Conservation (phyloP, 2,797 vertebrate genomes). For the Sciurus carolinensis region DNA sequence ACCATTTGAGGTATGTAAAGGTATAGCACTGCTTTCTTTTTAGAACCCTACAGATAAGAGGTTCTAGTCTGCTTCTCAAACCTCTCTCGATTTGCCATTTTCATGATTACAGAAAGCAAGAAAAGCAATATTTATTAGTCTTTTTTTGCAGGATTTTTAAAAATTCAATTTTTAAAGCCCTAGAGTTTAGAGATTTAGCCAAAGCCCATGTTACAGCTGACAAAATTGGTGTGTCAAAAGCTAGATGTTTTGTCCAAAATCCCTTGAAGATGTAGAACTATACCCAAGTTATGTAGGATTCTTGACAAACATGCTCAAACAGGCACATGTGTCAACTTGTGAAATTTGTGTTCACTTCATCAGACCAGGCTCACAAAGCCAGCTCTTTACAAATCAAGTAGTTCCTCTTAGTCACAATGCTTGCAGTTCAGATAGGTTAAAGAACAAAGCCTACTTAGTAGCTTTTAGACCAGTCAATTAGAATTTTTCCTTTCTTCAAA, state of each 20-base stretch:
- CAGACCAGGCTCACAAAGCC: slow-evolving; percentile 63
- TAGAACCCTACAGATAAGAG: neutral
- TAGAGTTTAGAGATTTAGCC: neutral
- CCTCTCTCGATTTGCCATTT: slow-evolving; percentile 48
- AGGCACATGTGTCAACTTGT: slow-evolving; percentile 36
- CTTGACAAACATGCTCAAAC: slow-evolving; percentile 54
- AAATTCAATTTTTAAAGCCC: slow-evolving; percentile 6
- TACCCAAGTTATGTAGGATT: neutral
- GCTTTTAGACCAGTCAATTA: neutral
- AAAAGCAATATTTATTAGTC: neutral
- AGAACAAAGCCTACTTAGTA: neutral
- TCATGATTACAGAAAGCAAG: neutral
- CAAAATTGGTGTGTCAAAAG: neutral
- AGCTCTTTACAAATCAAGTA: slow-evolving; percentile 58
- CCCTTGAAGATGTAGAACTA: slow-evolving; percentile 41
- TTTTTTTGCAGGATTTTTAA: neutral
- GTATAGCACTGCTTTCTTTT: neutral
- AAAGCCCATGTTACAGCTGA: neutral
- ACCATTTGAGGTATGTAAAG: neutral
- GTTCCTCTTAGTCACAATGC: slow-evolving; percentile 67
- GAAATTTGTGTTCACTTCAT: slow-evolving; percentile 74
- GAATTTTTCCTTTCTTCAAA: slow-evolving; percentile 31
- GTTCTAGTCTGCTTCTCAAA: neutral
- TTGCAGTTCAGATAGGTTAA: slow-evolving; percentile 2
- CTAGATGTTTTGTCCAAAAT: neutral